Conservation (phyloP, 2,797 vertebrate genomes). For the Numenius phaeopus region DNA sequence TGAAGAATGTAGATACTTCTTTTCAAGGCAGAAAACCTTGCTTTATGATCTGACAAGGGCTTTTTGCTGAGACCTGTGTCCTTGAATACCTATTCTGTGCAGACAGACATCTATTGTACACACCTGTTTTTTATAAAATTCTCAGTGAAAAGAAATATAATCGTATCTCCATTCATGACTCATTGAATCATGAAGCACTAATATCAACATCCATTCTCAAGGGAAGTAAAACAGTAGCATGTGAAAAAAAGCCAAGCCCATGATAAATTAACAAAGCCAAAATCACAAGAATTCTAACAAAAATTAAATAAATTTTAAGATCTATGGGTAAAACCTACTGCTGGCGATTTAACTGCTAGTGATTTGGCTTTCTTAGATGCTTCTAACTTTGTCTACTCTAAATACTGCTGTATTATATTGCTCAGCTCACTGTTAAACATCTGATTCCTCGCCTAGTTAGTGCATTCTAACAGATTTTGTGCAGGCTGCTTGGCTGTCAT, state of each 20-base stretch:
- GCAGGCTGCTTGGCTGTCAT: not conserved
- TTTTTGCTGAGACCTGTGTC: not conserved
- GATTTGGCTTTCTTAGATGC: not conserved
- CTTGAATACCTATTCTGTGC: not conserved
- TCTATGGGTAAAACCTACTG: not conserved
- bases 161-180: fast-evolving
- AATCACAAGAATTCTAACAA: not conserved
- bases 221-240: not conserved
- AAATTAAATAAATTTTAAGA: not conserved
- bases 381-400: not conserved
- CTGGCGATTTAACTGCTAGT: not conserved
- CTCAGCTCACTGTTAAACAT: not conserved
- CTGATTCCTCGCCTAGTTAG: not conserved
- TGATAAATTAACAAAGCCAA: not conserved
- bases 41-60: not conserved
- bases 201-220: not conserved
- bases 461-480: constrained; percentile 17
- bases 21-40: not conserved
- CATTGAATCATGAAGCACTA: not conserved
- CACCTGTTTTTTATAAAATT: not conserved
- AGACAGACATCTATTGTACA: not conserved
- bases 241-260: fast-evolving
- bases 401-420: not conserved
- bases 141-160: not conserved
- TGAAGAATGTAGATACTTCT: not conserved